A percentile compares a stretch with the other conserved stretches of the same genome.
These are phyloP conservation scores for Eristalis pertinax DNA, from an alignment of 2,888 invertebrate genomes.

Conservation along the genomic window DNA sequence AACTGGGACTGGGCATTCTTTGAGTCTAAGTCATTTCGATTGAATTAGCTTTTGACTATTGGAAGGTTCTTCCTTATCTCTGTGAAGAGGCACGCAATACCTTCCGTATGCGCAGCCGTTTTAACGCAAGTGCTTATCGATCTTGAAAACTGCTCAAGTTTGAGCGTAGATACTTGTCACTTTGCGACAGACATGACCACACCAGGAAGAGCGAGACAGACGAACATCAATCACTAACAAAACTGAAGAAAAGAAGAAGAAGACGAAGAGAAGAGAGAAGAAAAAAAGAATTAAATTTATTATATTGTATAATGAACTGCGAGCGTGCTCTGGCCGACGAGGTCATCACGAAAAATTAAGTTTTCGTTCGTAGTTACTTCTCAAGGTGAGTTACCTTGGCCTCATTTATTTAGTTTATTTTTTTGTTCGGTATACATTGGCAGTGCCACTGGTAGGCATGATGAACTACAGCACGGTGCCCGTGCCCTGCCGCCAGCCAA, in stretches of 20 bases:
- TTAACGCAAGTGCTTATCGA: constrained; percentile 10
- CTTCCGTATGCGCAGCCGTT: constrained; percentile 21
- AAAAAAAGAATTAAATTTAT: constrained; percentile 8
- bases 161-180: neutral
- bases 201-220: constrained; percentile 12
- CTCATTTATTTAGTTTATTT: constrained; percentile 43
- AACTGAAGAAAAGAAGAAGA: too few relatives aligned
- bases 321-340: constrained; percentile 57
- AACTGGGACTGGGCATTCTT: neutral
- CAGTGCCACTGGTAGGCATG: constrained; percentile 33
- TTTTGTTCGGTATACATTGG: constrained; percentile 29
- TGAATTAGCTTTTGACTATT: constrained; percentile 1
- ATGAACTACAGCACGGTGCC: constrained; percentile 33
- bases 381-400: constrained; percentile 70
- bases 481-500: constrained; percentile 5
- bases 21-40: neutral
- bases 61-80: constrained; percentile 63
- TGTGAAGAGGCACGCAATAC: constrained; percentile 2
- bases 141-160: constrained; percentile 54
- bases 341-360: constrained; percentile 69
- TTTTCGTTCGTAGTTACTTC: constrained; percentile 64
- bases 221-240: constrained; percentile 57
- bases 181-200: neutral
- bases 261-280: constrained; percentile 11
- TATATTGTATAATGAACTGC: constrained; percentile 57